Percentiles rank a stretch among this genome's conserved stretches.
phyloP scores from a whole-genome alignment of 2,113 vertebrate species.

The Phalacrocorax brasilianus region DNA sequence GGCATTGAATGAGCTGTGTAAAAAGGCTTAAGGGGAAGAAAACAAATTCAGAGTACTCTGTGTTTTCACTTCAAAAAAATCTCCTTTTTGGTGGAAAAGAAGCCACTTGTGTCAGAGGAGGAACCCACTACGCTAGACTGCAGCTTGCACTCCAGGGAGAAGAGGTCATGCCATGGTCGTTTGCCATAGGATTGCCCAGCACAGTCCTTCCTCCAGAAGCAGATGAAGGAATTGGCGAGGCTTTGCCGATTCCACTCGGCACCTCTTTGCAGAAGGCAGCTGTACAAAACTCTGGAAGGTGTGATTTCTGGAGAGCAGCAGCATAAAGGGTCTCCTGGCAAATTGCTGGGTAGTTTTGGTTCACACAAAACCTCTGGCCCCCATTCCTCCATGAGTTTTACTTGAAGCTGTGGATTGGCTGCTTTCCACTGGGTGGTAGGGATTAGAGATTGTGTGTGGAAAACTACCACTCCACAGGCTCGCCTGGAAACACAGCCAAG shows the following conservation, averaged over 20 bases:
- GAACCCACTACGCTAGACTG: background rate
- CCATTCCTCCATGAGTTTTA: background rate
- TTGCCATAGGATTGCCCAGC: background rate
- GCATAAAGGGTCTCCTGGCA: background rate
- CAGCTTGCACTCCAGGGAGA: background rate
- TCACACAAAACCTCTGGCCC: background rate
- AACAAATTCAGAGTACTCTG: background rate
- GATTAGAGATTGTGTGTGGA: background rate
- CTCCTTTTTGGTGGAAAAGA: background rate
- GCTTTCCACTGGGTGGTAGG: background rate
- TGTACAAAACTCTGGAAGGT: background rate
- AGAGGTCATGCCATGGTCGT: background rate
- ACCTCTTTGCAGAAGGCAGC: background rate
- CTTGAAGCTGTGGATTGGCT: background rate
- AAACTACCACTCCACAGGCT: background rate
- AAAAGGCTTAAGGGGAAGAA: constrained; percentile 1
- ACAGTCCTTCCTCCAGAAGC: background rate
- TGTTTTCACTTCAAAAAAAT: background rate
- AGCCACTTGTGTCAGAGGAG: background rate
- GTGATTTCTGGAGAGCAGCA: constrained; percentile 18
- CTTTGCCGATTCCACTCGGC: background rate
- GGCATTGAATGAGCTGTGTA: background rate
- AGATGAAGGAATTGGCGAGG: background rate
- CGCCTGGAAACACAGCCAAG: background rate
- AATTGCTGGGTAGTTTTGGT: background rate